phyloP scores from a whole-genome alignment of 2,797 vertebrate species.

The Antennarius maculatus region DNA sequence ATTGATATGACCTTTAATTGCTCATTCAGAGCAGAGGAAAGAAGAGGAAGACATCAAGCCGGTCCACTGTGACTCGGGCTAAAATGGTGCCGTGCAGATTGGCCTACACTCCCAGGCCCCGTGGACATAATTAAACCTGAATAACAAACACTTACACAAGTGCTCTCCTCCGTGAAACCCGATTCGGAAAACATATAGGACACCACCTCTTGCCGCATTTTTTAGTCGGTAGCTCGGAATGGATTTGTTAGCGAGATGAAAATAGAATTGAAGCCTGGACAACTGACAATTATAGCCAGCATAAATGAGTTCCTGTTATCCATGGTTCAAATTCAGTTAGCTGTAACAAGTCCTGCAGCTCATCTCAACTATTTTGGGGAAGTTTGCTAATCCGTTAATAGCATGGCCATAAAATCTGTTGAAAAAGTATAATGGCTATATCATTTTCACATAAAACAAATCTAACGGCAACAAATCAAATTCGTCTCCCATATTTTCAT shows the following conservation, averaged over 20 bases:
- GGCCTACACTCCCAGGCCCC: slow-evolving; percentile 82
- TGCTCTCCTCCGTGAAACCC: slow-evolving; percentile 74
- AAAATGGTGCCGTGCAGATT: slow-evolving; percentile 79
- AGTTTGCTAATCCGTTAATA: slow-evolving; percentile 27
- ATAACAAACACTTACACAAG: slow-evolving; percentile 86
- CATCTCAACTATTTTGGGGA: slow-evolving; percentile 19
- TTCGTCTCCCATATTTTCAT: neutral
- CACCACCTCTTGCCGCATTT: slow-evolving; percentile 67
- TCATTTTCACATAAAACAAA: neutral
- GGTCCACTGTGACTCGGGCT: slow-evolving; percentile 80
- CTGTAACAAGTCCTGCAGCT: slow-evolving; percentile 39
- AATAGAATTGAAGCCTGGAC: slow-evolving; percentile 69
- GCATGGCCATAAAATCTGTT: neutral
- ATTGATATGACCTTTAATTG: slow-evolving; percentile 90
- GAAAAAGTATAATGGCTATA: neutral
- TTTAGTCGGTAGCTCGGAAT: slow-evolving; percentile 66
- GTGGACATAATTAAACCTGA: slow-evolving; percentile 88
- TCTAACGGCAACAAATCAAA: neutral
- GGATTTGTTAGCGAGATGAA: slow-evolving; percentile 69
- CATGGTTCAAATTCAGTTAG: slow-evolving; percentile 28
- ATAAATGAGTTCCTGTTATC: slow-evolving; percentile 60
- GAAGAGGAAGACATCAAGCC: slow-evolving; percentile 85
- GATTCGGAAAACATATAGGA: slow-evolving; percentile 76
- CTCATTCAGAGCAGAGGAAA: slow-evolving; percentile 81
- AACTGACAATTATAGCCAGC: slow-evolving; percentile 73